Conservation (phyloP, 2,113 vertebrate genomes). For the Strix uralensis region DNA sequence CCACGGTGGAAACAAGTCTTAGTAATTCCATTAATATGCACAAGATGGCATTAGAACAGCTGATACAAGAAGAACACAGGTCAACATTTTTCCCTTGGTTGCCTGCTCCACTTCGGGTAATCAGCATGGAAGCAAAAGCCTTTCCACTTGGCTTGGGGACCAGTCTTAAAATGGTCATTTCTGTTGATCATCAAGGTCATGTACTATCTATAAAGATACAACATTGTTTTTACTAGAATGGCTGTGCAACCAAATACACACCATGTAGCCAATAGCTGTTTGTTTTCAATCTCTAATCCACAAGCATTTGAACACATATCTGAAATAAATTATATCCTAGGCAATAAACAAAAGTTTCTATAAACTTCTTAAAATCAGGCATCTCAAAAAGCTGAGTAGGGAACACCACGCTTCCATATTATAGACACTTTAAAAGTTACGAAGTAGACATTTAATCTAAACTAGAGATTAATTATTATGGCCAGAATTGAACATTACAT, state of each 20-base stretch:
- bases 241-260: neutral
- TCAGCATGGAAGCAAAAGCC: neutral
- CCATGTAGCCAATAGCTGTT: neutral
- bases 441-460: neutral
- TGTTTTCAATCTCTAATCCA: neutral
- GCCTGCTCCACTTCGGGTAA: neutral
- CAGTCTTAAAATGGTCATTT: neutral
- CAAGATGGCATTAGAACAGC: neutral
- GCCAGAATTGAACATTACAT: neutral
- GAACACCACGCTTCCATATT: neutral
- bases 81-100: neutral
- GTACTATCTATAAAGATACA: neutral
- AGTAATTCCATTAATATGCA: neutral
- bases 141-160: neutral
- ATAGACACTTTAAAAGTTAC: neutral
- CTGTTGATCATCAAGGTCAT: no score
- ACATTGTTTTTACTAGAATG: neutral
- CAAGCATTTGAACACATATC: neutral
- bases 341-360: neutral
- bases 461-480: neutral
- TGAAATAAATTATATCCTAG: neutral
- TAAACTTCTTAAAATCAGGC: neutral
- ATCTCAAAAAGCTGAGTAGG: neutral
- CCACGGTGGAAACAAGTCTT: fast-evolving
- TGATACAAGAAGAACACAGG: neutral